Percentiles rank a stretch among this genome's conserved stretches.
These are phyloP conservation scores for Patiria miniata DNA, from an alignment of 35 echinoderm and acorn worm species.

Conservation along the genomic window DNA sequence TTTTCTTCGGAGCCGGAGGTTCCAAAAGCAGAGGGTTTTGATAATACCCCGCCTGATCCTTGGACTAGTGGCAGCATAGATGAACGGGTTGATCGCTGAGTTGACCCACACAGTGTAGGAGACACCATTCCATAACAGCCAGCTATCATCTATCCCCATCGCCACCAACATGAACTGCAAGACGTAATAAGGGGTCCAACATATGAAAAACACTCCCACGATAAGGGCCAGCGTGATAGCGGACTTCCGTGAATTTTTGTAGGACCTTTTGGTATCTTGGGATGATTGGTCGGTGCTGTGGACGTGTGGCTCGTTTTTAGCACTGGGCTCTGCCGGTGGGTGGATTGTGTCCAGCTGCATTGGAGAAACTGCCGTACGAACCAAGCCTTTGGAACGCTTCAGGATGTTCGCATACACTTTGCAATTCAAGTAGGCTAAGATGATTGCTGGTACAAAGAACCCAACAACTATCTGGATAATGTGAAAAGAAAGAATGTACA, in stretches of 20 bases:
- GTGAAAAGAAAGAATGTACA: slow-evolving; percentile 16
- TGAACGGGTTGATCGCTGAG: slow-evolving; percentile 40
- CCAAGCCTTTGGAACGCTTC: no score
- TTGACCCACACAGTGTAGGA: slow-evolving; percentile 51
- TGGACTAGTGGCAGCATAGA: slow-evolving; percentile 52
- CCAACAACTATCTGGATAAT: no score
- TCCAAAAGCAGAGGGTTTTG: slow-evolving; percentile 16
- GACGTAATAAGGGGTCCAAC: slow-evolving; percentile 46
- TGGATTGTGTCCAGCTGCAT: no score
- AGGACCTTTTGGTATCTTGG: not conserved
- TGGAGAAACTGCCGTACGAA: no score
- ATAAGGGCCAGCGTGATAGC: slow-evolving; percentile 45
- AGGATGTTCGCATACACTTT: no score
- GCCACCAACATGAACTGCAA: not conserved
- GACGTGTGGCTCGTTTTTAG: no score
- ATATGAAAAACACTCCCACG: slow-evolving; percentile 28
- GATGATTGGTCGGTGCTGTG: not conserved
- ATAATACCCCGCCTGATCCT: slow-evolving; percentile 24
- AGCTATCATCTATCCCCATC: not conserved
- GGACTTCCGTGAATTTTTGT: slow-evolving; percentile 31
- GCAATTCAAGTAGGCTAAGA: no score
- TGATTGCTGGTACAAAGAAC: no score
- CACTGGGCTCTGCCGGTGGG: no score
- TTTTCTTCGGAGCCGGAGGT: not conserved
- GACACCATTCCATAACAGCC: not conserved